Percentiles rank a stretch among this genome's conserved stretches.
Conservation (phyloP, 2,797 vertebrate species). For the Argentina silus region DNA sequence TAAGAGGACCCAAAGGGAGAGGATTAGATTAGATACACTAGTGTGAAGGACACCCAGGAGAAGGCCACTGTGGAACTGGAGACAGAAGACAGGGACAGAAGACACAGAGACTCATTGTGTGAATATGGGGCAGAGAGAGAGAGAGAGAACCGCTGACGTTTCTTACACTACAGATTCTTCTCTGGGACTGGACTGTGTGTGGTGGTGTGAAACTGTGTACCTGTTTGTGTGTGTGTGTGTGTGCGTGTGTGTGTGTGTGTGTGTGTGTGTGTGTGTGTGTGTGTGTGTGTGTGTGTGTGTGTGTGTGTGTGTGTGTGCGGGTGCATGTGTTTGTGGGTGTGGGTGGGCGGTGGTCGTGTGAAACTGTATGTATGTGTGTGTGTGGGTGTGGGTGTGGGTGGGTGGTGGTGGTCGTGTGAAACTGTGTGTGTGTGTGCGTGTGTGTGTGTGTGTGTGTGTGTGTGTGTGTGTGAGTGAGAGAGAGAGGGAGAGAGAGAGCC, state of each 20-base stretch:
- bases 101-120: constrained; percentile 43
- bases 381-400: background rate
- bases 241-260: constrained; percentile 5
- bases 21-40: background rate
- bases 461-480: background rate
- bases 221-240: constrained; percentile 11
- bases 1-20: background rate
- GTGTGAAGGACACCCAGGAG: background rate
- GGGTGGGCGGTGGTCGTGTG: background rate
- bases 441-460: background rate
- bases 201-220: background rate
- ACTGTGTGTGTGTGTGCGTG: constrained; percentile 6
- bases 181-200: background rate
- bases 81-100: constrained; percentile 35
- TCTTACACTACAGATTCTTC: constrained; percentile 46
- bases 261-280: background rate
- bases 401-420: background rate
- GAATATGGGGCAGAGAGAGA: constrained; percentile 34
- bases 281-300: background rate
- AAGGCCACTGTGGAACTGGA: constrained; percentile 2
- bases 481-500: no score
- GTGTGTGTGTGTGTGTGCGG: background rate
- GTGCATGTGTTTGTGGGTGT: constrained; percentile 12
- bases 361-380: background rate
- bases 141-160: constrained; percentile 1